Percentiles rank a stretch among this genome's conserved stretches.
Conservation (phyloP, 2,888 invertebrate genomes). For the Anticlea derivata region DNA sequence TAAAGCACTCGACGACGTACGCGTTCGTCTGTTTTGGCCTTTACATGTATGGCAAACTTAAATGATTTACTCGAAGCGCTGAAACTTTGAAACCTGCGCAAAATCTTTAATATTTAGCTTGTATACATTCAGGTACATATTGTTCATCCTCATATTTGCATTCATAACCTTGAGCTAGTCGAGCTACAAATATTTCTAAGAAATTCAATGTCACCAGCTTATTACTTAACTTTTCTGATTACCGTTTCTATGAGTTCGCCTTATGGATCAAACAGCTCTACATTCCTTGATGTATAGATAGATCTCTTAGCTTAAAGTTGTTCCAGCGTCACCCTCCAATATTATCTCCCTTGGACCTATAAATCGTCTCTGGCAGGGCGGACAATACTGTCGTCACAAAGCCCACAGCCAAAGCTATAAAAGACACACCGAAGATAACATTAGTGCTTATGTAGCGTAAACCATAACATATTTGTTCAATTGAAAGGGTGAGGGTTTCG, state of each 20-base stretch:
- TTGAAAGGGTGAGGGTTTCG: conserved; percentile 37
- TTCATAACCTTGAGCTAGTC: too few species aligned
- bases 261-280: conserved; percentile 8
- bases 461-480: conserved; percentile 49
- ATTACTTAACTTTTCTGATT: background rate
- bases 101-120: too few species aligned
- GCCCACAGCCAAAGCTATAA: conserved; percentile 47
- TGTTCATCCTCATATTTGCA: too few species aligned
- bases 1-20: too few species aligned
- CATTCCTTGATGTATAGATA: conserved; percentile 33
- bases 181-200: too few species aligned
- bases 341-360: conserved; percentile 34
- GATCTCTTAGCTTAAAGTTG: conserved; percentile 29
- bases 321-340: conserved; percentile 35
- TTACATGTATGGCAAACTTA: too few species aligned
- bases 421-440: conserved; percentile 56
- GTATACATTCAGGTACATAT: too few species aligned
- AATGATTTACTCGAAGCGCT: too few species aligned
- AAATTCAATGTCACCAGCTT: too few species aligned
- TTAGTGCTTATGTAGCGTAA: conserved; percentile 58
- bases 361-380: conserved; percentile 32
- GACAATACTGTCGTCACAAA: conserved; percentile 26
- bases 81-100: too few species aligned
- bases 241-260: background rate
- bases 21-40: too few species aligned